Evolutionary conservation across 2,888 invertebrate genomes (phyloP).

Genomic region (Steinernema hermaphroditum): DNA sequence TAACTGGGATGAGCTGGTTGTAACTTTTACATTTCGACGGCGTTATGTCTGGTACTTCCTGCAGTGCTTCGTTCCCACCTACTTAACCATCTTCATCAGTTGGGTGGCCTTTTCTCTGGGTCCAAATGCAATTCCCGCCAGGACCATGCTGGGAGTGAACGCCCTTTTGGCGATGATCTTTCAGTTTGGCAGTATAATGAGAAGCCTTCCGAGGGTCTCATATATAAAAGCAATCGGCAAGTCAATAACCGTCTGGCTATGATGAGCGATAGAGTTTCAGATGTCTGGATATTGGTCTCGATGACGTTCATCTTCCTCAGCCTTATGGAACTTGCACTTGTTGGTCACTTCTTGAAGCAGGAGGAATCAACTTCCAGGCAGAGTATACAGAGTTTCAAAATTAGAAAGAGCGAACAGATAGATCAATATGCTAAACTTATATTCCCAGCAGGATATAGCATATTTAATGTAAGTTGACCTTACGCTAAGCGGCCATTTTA

Average conservation of each 20-base stretch:
- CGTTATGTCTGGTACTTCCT: slow-evolving; percentile 54
- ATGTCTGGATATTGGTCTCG: slow-evolving; percentile 57
- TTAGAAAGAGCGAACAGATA: slow-evolving; percentile 34
- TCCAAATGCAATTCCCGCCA: slow-evolving; percentile 50
- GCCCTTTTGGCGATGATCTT: slow-evolving; percentile 56
- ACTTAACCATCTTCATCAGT: slow-evolving; percentile 56
- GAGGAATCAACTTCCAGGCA: neutral
- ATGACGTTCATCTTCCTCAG: slow-evolving; percentile 56
- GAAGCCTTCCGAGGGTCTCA: slow-evolving; percentile 51
- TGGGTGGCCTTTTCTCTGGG: slow-evolving; percentile 57
- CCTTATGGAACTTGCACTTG: slow-evolving; percentile 50
- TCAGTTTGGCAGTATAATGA: slow-evolving; percentile 53
- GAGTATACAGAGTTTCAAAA: neutral
- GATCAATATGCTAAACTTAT: slow-evolving; percentile 42
- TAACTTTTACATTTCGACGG: slow-evolving; percentile 48
- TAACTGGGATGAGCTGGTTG: slow-evolving; percentile 51
- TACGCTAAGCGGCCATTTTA: too few species aligned
- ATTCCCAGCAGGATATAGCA: slow-evolving; percentile 50
- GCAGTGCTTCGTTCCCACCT: slow-evolving; percentile 55
- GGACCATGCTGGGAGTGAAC: slow-evolving; percentile 58
- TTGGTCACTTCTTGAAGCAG: slow-evolving; percentile 42
- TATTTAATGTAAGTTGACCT: slow-evolving; percentile 43
- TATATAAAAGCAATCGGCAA: slow-evolving; percentile 54
- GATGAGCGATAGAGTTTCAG: slow-evolving; percentile 33
- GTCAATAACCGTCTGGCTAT: neutral